Conservation (phyloP, 2,113 vertebrate species). For the Mionectes macconnelli region DNA sequence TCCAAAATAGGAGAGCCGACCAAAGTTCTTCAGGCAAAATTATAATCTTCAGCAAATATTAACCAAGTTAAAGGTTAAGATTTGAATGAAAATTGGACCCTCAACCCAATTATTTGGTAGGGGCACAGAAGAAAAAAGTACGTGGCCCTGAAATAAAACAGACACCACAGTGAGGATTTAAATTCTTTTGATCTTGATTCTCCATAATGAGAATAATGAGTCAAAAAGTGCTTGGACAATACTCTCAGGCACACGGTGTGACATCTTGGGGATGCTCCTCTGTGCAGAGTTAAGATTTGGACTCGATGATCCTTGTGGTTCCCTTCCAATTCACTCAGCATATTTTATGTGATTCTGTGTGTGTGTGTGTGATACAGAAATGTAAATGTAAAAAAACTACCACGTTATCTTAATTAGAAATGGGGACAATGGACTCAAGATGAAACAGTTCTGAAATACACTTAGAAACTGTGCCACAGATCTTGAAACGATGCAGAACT, state of each 20-base stretch:
- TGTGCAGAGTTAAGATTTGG: not conserved
- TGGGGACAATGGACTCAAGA: not conserved
- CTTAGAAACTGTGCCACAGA: not conserved
- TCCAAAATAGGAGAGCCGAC: not conserved
- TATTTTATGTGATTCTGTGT: not conserved
- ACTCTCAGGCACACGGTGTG: not conserved
- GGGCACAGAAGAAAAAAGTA: not conserved
- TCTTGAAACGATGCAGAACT: not conserved
- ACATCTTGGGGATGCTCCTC: not conserved
- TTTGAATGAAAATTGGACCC: not conserved
- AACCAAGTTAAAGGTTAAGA: not conserved
- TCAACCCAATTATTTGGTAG: accelerated
- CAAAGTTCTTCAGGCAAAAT: not conserved
- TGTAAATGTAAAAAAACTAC: not conserved
- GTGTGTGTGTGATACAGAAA: not conserved
- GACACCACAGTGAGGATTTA: not conserved
- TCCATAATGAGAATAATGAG: not conserved
- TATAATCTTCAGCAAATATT: not conserved
- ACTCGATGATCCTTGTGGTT: not conserved
- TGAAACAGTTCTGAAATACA: not conserved
- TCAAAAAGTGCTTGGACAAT: not conserved
- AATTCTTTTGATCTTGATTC: not conserved
- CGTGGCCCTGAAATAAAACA: not conserved
- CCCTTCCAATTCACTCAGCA: not conserved
- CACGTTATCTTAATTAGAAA: not conserved